Evolutionary conservation across 92 coral and sea anemone genomes (phyloP), one percentile per base, ranked within the genome.

Genomic region (Palythoa heliodiscus): DNA sequence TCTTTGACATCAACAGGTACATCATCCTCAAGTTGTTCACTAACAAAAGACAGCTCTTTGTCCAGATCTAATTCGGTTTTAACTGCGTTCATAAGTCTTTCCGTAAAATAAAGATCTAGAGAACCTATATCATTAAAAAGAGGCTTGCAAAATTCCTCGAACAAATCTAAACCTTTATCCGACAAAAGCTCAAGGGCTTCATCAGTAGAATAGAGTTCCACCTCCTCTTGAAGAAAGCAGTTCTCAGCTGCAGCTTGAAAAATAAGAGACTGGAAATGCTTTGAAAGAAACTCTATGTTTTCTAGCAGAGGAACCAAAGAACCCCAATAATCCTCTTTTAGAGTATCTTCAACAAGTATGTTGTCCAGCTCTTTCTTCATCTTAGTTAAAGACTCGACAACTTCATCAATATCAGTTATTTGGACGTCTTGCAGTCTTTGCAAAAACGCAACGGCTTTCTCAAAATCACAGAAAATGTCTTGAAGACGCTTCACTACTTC

Each of bases 291-390:
- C 53, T 82, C 50, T 83, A 88, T 86, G 17, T 87, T 73, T n/a
- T 52, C 70, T 11, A 84, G 58, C 9, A 95, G 87, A 47, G 58
- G 61, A 9, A 58, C 50, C n/a, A 93, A 75, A 16, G 86, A 55
- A 0, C 92, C 96, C 98, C 98, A 95, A 93, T 77, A 93, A 53
- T 75, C 75, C 2, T 35, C 85, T 58, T 84, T 60, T 29, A 72
- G 74, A 12, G 78, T 63, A 54, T 87, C 93, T 69, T 53, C 87
- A 60, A 90, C 83, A 11, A 39, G 52, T 11, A 91, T 77, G 19
- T 60, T 13, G 0, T 29, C 25, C 38, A 74, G 24, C 19, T 2
- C 40, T 78, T 25, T 89, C 82, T 68, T 87, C 50, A 90, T 78
- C 16, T 75, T 40, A 81, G 83, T 83, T 68, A 88, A 52, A 23